Conservation (phyloP, 2,888 invertebrate species). For the Hyalella azteca region DNA sequence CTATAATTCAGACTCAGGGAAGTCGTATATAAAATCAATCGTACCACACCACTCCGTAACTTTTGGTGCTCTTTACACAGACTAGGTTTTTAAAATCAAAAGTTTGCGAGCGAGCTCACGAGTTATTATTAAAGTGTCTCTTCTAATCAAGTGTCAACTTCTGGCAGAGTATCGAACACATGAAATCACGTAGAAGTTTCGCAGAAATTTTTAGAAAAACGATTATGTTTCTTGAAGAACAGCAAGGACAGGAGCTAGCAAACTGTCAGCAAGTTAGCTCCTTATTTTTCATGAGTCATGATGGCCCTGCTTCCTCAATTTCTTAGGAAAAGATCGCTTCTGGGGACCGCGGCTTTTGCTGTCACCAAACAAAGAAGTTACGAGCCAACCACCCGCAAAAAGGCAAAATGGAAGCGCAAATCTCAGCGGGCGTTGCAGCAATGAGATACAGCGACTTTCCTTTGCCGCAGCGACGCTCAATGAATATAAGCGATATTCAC, state of each 20-base stretch:
- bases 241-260: not conserved
- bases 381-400: not conserved
- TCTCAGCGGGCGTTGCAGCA: not conserved
- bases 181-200: constrained; percentile 10
- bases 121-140: constrained; percentile 8
- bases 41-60: not conserved
- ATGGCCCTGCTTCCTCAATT: constrained; percentile 14
- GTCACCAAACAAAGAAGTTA: constrained; percentile 25
- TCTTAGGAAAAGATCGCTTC: constrained; percentile 11
- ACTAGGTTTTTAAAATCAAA: not conserved
- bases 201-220: not conserved
- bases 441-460: constrained; percentile 3
- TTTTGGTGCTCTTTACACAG: not conserved
- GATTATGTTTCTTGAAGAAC: constrained; percentile 10
- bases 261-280: not conserved
- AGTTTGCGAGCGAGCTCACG: not conserved
- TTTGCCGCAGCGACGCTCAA: not conserved
- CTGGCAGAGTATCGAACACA: not conserved
- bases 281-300: not conserved
- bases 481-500: not conserved
- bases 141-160: not conserved
- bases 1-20: not conserved
- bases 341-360: constrained; percentile 1
- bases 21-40: not conserved
- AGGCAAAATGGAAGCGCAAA: not conserved